Evolutionary conservation across 2,888 invertebrate species (phyloP).

Genomic region (Toxonevra muliebris): DNA sequence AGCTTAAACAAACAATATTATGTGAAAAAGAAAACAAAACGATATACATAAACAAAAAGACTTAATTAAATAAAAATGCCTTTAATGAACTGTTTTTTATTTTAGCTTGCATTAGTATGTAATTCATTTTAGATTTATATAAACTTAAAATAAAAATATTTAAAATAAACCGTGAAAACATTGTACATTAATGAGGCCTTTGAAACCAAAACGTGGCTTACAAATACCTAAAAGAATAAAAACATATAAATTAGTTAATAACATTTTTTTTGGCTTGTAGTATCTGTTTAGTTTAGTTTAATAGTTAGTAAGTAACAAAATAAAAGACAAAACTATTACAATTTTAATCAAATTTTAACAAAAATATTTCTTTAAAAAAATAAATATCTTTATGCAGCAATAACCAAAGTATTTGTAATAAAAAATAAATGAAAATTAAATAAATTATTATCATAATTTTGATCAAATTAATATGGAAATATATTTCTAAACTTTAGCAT

Average conservation of each 20-base stretch:
- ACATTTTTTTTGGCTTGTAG: neutral
- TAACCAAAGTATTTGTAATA: constrained; percentile 64
- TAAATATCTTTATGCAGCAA: constrained; percentile 61
- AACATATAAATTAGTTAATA: constrained; percentile 10
- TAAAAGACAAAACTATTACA: constrained; percentile 3
- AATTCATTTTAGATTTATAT: constrained; percentile 1
- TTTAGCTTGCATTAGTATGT: constrained; percentile 14
- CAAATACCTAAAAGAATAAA: constrained; percentile 22
- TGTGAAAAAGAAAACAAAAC: neutral
- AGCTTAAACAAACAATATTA: constrained; percentile 7
- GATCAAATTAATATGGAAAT: neutral
- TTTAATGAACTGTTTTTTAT: constrained; percentile 5
- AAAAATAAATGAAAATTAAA: constrained; percentile 32
- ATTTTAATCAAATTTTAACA: constrained; percentile 6
- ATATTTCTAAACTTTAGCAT: neutral
- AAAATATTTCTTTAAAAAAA: constrained; percentile 19
- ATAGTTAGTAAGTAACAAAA: neutral
- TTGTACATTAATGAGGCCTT: constrained; percentile 59
- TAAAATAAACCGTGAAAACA: constrained; percentile 4
- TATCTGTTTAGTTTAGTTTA: neutral
- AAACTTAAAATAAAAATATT: neutral
- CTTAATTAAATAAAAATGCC: constrained; percentile 30
- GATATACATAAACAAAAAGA: constrained; percentile 22
- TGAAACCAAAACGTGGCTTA: constrained; percentile 63
- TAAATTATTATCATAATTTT: constrained; percentile 24